Percentiles rank a stretch among this genome's conserved stretches.
phyloP scores from a whole-genome alignment of 2,113 vertebrate species.

The Cavia porcellus region DNA sequence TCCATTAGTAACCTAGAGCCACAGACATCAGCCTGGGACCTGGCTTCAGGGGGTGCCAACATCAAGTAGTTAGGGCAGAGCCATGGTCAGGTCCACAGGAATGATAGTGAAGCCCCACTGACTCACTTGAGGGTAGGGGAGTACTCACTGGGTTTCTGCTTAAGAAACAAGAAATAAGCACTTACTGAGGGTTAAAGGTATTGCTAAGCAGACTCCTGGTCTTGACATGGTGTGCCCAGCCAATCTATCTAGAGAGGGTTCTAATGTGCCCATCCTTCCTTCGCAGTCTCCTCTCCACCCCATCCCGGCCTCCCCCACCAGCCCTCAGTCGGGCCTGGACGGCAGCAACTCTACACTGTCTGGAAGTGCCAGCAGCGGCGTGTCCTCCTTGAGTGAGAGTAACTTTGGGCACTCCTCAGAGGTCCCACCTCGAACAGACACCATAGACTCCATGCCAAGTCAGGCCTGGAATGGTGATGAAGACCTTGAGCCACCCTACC shows the following conservation, averaged over 20 bases:
- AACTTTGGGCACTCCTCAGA: slow-evolving; percentile 93
- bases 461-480: slow-evolving; percentile 95
- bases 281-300: slow-evolving; percentile 96
- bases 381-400: slow-evolving; percentile 97
- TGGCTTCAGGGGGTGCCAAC: not conserved
- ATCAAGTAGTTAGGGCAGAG: not conserved
- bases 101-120: not conserved
- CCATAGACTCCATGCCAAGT: slow-evolving; percentile 95
- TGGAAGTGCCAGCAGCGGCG: slow-evolving; percentile 97
- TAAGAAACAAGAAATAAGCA: not conserved
- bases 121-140: not conserved
- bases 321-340: slow-evolving; percentile 95
- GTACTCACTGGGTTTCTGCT: not conserved
- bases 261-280: slow-evolving; percentile 78
- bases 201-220: not conserved
- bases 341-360: slow-evolving; percentile 98
- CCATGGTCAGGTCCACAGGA: not conserved
- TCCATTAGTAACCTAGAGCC: not conserved
- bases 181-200: not conserved
- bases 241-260: slow-evolving; percentile 41
- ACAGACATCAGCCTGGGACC: not conserved
- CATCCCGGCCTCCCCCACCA: slow-evolving; percentile 96
- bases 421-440: slow-evolving; percentile 93
- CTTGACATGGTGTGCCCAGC: not conserved
- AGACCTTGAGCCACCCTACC: slow-evolving; percentile 94